phyloP scores from a whole-genome alignment of 2,113 vertebrate species.

The Sylvia atricapilla region DNA sequence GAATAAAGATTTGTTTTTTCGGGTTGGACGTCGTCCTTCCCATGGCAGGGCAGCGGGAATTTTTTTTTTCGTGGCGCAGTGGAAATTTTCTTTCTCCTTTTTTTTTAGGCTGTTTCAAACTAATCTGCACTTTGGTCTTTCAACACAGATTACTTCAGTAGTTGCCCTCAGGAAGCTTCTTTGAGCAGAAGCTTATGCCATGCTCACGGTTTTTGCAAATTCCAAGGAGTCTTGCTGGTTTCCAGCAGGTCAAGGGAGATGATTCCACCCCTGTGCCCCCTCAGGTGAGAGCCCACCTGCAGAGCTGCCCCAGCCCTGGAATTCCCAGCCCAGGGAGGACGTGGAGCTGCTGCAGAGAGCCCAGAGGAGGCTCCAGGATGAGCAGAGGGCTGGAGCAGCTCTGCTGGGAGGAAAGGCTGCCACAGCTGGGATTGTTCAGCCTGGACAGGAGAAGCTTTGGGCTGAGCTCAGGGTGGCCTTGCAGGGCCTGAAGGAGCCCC shows the following conservation, averaged over 20 bases:
- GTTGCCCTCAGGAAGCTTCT: slow-evolving; percentile 20
- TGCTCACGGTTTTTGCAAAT: neutral
- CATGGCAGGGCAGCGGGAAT: neutral
- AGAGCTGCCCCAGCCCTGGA: neutral
- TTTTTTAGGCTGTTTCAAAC: neutral
- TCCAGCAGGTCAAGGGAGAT: neutral
- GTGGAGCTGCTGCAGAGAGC: too few relatives aligned
- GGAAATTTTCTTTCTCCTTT: slow-evolving; percentile 28
- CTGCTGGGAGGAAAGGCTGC: too few relatives aligned
- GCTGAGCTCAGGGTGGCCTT: too few relatives aligned
- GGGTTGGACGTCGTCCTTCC: neutral
- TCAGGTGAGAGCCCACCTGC: neutral
- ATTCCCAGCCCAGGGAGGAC: too few relatives aligned
- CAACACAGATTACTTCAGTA: slow-evolving; percentile 6
- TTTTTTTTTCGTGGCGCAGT: neutral
- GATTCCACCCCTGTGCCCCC: neutral
- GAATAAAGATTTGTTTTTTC: neutral
- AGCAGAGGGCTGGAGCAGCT: too few relatives aligned
- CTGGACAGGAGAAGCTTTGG: too few relatives aligned
- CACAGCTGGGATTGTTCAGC: too few relatives aligned
- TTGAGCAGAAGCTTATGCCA: neutral
- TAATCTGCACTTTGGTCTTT: slow-evolving; percentile 38
- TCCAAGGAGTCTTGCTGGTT: neutral
- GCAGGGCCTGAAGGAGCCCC: too few relatives aligned
- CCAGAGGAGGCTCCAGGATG: too few relatives aligned